Percentiles rank a stretch among this genome's conserved stretches.
These are phyloP conservation scores for Ptiloglossa arizonensis DNA, from an alignment of 1,140 invertebrate species.

Conservation along the genomic window DNA sequence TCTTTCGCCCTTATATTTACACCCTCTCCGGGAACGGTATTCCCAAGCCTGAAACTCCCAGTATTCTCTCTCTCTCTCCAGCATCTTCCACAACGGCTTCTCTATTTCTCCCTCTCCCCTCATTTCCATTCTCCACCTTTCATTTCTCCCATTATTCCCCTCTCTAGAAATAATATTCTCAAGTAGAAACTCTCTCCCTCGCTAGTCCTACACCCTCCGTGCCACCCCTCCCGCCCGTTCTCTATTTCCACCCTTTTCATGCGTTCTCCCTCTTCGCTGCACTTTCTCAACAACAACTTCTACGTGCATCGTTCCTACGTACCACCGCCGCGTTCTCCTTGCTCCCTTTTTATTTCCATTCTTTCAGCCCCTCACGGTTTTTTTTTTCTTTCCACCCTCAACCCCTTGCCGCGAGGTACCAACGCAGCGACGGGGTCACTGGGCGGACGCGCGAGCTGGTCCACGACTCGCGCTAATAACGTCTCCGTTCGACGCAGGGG, in stretches of 20 bases:
- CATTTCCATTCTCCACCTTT: slow-evolving; percentile 16
- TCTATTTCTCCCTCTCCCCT: not conserved
- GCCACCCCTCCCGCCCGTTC: not conserved
- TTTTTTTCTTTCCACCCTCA: not conserved
- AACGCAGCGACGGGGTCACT: slow-evolving; percentile 3
- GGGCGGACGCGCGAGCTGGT: not conserved
- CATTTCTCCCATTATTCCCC: not conserved
- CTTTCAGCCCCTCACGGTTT: not conserved
- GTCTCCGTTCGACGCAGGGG: slow-evolving; percentile 48
- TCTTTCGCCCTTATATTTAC: not conserved
- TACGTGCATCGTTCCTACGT: not conserved
- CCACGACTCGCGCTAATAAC: slow-evolving; percentile 59
- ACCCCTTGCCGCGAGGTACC: too few relatives aligned
- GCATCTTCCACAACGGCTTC: not conserved
- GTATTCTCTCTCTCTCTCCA: not conserved
- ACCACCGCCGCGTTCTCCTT: slow-evolving; percentile 68
- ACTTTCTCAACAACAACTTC: not conserved
- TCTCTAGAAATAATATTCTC: slow-evolving; percentile 2
- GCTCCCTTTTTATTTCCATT: slow-evolving; percentile 66
- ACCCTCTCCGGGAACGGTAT: not conserved
- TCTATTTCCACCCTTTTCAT: slow-evolving; percentile 2
- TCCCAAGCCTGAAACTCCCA: not conserved
- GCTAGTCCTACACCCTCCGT: not conserved
- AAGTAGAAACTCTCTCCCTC: not conserved
- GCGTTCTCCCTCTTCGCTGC: not conserved